Conservation (phyloP, 1,140 invertebrate genomes). For the Sminthurinus signatus region DNA sequence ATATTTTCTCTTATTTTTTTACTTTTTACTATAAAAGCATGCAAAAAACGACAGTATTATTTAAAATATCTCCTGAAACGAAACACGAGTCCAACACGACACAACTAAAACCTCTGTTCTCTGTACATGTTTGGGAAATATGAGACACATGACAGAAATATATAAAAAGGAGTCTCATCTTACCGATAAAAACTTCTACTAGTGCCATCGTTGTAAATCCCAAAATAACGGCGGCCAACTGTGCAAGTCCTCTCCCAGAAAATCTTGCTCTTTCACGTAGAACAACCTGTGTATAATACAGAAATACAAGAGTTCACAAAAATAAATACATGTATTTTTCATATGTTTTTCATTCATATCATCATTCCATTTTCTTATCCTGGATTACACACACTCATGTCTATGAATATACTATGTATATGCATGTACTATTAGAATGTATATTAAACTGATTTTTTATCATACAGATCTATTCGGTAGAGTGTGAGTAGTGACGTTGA, state of each 20-base stretch:
- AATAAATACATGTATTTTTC: too few relatives aligned
- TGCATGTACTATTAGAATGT: too few relatives aligned
- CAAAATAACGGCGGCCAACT: conserved; percentile 36
- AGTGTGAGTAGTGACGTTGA: too few relatives aligned
- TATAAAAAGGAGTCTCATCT: not conserved
- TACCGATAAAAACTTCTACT: conserved; percentile 35
- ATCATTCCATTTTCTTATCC: too few relatives aligned
- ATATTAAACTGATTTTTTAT: too few relatives aligned
- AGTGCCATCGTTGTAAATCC: conserved; percentile 37
- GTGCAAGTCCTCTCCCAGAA: conserved; percentile 36
- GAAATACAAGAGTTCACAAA: too few relatives aligned
- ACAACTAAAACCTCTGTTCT: not conserved
- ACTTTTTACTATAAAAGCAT: not conserved
- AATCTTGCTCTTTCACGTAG: conserved; percentile 38
- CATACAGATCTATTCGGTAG: too few relatives aligned
- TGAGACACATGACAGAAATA: too few relatives aligned
- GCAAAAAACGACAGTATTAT: not conserved
- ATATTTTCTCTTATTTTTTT: not conserved
- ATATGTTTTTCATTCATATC: too few relatives aligned
- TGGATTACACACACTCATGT: too few relatives aligned
- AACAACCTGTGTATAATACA: conserved; percentile 35
- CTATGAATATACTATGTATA: too few relatives aligned
- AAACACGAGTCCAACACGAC: not conserved
- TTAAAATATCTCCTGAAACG: not conserved
- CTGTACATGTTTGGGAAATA: not conserved